These are phyloP conservation scores for Semotilus atromaculatus DNA, from an alignment of 2,797 vertebrate species.

Conservation along the genomic window DNA sequence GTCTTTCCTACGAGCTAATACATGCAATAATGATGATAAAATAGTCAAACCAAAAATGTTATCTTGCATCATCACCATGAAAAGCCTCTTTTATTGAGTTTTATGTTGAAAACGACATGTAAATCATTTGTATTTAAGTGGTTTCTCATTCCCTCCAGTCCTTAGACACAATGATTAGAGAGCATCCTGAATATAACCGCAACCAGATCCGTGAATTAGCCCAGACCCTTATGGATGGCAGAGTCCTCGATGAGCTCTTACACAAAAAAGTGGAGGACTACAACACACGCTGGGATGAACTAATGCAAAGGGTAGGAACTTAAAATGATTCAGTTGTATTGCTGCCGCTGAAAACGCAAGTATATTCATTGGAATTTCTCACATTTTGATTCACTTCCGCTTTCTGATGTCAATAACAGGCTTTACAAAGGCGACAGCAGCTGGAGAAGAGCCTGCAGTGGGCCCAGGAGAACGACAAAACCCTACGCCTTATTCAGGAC, in stretches of 20 bases:
- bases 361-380: background rate
- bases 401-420: slow-evolving; percentile 72
- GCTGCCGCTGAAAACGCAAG: background rate
- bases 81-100: slow-evolving; percentile 2
- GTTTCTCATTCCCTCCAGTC: slow-evolving; percentile 42
- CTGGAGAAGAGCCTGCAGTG: slow-evolving; percentile 90
- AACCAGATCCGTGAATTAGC: slow-evolving; percentile 94
- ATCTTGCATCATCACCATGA: background rate
- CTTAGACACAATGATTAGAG: slow-evolving; percentile 56
- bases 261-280: slow-evolving; percentile 94
- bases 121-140: slow-evolving; percentile 3
- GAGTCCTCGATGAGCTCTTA: slow-evolving; percentile 95
- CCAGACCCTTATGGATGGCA: slow-evolving; percentile 95
- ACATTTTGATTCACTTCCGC: background rate
- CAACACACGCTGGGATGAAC: slow-evolving; percentile 92
- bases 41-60: background rate
- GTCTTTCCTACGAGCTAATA: background rate
- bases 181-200: slow-evolving; percentile 94
- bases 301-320: slow-evolving; percentile 86
- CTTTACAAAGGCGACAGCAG: slow-evolving; percentile 85
- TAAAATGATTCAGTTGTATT: background rate
- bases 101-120: background rate
- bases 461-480: slow-evolving; percentile 90
- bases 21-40: slow-evolving; percentile 9
- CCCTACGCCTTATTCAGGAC: slow-evolving; percentile 88